Evolutionary conservation across 2,888 invertebrate genomes (phyloP).

Genomic region (Temnothorax rugatulus): DNA sequence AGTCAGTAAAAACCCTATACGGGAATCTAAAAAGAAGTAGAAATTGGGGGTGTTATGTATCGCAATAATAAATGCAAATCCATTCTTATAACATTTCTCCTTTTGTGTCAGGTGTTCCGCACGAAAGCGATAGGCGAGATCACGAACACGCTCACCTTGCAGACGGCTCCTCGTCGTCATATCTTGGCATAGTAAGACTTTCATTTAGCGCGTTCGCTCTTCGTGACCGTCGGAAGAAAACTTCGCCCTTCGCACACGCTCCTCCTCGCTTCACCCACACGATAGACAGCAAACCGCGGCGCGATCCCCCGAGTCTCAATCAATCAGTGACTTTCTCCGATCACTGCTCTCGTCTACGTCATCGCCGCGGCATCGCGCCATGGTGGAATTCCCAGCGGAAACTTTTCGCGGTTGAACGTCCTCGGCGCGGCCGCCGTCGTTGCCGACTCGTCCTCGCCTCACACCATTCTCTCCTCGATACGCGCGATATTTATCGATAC

Average conservation of each 20-base stretch:
- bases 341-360: constrained; percentile 25
- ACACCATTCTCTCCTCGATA: neutral
- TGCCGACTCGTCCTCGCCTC: neutral
- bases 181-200: constrained; percentile 74
- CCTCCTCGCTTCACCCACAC: neutral
- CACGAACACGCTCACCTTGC: constrained; percentile 66
- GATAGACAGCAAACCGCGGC: too few species aligned
- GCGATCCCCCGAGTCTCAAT: neutral
- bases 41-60: neutral
- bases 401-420: constrained; percentile 14
- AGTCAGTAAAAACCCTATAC: neutral
- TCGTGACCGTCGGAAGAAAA: constrained; percentile 40
- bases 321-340: constrained; percentile 30
- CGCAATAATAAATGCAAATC: constrained; percentile 5
- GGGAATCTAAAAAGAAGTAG: neutral
- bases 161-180: constrained; percentile 65
- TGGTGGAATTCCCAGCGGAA: constrained; percentile 23
- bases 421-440: neutral
- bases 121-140: constrained; percentile 4
- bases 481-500: neutral
- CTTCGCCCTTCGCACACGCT: constrained; percentile 1
- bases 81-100: neutral
- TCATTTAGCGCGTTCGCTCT: constrained; percentile 59
- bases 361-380: constrained; percentile 12
- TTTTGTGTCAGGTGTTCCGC: neutral